Conservation (phyloP, 2,113 vertebrate species). For the Myodes glareolus region DNA sequence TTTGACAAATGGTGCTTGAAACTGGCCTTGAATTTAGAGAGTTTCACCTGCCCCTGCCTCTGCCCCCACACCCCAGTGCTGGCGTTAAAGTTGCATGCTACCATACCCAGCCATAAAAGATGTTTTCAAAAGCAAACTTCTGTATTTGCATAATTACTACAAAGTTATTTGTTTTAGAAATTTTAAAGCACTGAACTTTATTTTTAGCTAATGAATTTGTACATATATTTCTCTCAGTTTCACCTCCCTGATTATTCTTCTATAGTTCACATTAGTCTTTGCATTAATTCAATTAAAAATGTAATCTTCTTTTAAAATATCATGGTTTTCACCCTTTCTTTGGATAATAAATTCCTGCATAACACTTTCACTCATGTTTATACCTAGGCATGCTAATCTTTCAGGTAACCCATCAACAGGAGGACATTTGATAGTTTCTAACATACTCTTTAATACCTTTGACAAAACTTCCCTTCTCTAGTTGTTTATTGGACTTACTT, state of each 20-base stretch:
- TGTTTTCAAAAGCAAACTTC: neutral
- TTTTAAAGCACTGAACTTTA: neutral
- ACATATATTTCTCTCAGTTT: neutral
- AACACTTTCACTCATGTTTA: neutral
- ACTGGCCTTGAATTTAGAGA: neutral
- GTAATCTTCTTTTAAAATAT: slow-evolving; percentile 27
- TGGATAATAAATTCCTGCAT: neutral
- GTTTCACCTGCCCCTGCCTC: neutral
- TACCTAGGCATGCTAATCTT: neutral
- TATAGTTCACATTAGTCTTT: neutral
- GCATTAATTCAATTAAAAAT: neutral
- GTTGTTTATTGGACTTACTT: slow-evolving; percentile 35
- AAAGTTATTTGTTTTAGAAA: neutral
- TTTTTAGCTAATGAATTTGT: neutral
- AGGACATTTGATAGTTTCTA: neutral
- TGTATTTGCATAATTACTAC: neutral
- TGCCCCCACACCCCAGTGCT: neutral
- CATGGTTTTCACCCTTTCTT: neutral
- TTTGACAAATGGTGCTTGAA: neutral
- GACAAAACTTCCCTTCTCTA: neutral
- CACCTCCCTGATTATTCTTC: neutral
- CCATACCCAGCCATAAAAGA: neutral
- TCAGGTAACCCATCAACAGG: neutral
- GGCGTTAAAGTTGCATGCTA: neutral
- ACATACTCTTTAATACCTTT: neutral